Percentiles rank a stretch among this genome's conserved stretches.
Evolutionary conservation across 2,113 vertebrate species (phyloP).

Genomic region (Pelecanus crispus): DNA sequence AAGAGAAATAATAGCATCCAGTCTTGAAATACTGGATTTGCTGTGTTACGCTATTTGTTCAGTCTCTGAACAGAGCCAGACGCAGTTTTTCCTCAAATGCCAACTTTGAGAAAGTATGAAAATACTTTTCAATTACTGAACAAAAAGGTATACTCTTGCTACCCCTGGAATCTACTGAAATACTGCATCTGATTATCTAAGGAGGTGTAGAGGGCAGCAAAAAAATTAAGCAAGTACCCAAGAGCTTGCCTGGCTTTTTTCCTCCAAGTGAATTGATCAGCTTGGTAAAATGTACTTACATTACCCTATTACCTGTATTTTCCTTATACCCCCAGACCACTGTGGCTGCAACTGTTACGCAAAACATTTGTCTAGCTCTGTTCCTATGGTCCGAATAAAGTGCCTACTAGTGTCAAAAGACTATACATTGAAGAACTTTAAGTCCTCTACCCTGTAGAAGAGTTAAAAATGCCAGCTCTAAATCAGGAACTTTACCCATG

Average conservation of each 20-base stretch:
- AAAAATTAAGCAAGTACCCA: neutral
- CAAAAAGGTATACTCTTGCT: neutral
- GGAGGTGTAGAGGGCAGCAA: neutral
- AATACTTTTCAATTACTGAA: neutral
- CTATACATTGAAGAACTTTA: neutral
- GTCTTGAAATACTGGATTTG: neutral
- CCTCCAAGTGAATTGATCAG: neutral
- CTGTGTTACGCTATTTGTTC: neutral
- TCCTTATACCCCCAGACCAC: neutral
- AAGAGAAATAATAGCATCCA: neutral
- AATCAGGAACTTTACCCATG: neutral
- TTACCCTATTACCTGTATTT: neutral
- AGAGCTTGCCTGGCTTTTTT: neutral
- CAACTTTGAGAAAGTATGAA: neutral
- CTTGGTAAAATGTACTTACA: neutral
- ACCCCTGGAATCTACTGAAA: neutral
- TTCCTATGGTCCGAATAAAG: neutral
- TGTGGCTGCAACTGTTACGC: neutral
- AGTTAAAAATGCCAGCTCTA: neutral
- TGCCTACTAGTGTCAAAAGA: neutral
- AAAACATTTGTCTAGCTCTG: neutral
- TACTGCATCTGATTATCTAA: neutral
- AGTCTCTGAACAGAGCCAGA: neutral
- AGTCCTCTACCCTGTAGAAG: neutral
- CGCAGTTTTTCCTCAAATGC: neutral